Base-by-base conservation (phyloP, 2,888 invertebrate species). In the Endotricha flammealis region DNA sequence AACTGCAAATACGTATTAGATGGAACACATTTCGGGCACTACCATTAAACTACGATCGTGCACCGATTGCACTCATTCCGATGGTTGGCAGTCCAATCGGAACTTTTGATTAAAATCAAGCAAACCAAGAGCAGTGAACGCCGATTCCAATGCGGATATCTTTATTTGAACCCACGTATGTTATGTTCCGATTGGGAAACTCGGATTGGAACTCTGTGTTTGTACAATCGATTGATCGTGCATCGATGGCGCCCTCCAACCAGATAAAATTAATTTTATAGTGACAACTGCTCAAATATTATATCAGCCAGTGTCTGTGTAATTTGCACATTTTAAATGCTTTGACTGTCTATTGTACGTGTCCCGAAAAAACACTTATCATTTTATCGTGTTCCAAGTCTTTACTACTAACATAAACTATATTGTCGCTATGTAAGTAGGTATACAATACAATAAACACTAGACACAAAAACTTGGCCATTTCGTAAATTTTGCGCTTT, bases 61-160 rank as follows among this genome's bases (percentile, higher is more conserved):
- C 56, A 57, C 54, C 48, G 59, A 66, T 64, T 73, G 76, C 72
- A 68, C 71, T 76, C 77, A 61, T 64, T 62, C 63, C 63, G 55
- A 60, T 59, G 64, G 68, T 60, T 68, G 70, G 77, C 75, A 71
- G 73, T 72, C 67, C 81, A 83, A 83, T 85, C 72, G 78, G 78
- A 85, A 85, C 77, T 85, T 85, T 86, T 83, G 85, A 85, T 85
- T 86, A 85, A 85, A 85, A 85, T 82, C 85, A 85, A 79, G 78
- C 80, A 79, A 79, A 78, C 77, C 71, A 48, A 60, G 65, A 62
- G 64, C 67, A 51, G 57, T 56, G 60, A 62, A 59, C 72, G 53
- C 57, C 61, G 72, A 69, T 68, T 70, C 69, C 53, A 68, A 75
- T 66, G 63, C 57, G 64, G 68, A 76, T 78, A 82, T 82, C 83